A percentile compares a stretch with the other conserved stretches of the same genome.
phyloP scores from a whole-genome alignment of 1,140 invertebrate species.

The Dolichoris vasculosae region DNA sequence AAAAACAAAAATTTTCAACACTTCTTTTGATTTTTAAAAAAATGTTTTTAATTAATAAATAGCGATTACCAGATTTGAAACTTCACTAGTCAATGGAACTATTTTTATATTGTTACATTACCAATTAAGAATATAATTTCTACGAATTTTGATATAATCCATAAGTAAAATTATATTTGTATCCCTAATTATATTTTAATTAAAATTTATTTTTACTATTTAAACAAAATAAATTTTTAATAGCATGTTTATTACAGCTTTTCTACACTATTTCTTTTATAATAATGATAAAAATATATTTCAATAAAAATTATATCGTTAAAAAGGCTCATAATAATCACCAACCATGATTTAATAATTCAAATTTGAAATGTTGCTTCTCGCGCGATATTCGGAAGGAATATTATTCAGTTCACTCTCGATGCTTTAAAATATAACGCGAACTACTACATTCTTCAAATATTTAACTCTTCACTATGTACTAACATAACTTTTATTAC shows the following conservation, averaged over 20 bases:
- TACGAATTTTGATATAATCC: not conserved
- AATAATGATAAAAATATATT: constrained; percentile 11
- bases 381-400: constrained; percentile 3
- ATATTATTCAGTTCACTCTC: not conserved
- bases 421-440: not conserved
- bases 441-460: not conserved
- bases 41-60: too few relatives aligned
- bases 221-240: constrained; percentile 10
- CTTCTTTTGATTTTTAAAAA: too few relatives aligned
- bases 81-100: not conserved
- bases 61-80: not conserved
- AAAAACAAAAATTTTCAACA: too few relatives aligned
- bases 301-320: not conserved
- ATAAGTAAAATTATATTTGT: not conserved
- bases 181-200: not conserved
- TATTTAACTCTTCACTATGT: not conserved
- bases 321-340: not conserved
- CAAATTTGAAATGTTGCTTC: constrained; percentile 2
- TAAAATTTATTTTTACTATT: constrained; percentile 2
- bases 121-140: not conserved
- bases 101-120: constrained; percentile 18
- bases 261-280: not conserved
- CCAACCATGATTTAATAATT: not conserved
- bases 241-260: constrained; percentile 7
- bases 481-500: not conserved